These are phyloP conservation scores for Meloidogyne exigua DNA, from an alignment of 1,140 invertebrate species.

Conservation along the genomic window DNA sequence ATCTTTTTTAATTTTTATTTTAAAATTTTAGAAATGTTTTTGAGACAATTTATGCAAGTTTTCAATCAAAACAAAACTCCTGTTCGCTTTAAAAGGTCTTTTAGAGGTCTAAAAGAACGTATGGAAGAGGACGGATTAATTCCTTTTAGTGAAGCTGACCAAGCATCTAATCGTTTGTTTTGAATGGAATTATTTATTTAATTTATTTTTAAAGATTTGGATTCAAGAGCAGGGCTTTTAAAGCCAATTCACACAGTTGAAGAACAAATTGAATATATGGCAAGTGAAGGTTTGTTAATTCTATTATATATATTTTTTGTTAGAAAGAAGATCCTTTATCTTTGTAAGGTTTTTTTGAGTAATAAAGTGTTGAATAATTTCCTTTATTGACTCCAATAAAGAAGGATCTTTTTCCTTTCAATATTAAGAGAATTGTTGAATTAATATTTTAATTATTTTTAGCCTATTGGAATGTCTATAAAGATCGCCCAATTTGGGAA, in stretches of 20 bases:
- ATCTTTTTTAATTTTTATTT: too few species aligned
- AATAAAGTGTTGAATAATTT: too few species aligned
- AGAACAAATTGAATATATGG: conserved; percentile 59
- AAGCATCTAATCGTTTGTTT: conserved; percentile 51
- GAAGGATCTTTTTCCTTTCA: too few species aligned
- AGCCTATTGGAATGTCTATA: conserved; percentile 57
- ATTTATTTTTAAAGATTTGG: conserved; percentile 22
- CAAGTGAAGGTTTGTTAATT: conserved; percentile 50
- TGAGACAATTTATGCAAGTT: not conserved
- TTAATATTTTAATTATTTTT: conserved; percentile 34
- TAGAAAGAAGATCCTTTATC: too few species aligned
- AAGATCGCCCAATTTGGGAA: conserved; percentile 53
- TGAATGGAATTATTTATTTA: too few species aligned
- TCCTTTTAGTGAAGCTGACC: conserved; percentile 6
- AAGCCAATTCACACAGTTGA: conserved; percentile 60
- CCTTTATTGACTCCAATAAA: too few species aligned
- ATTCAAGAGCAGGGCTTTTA: conserved; percentile 56
- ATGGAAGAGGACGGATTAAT: not conserved
- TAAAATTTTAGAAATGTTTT: not conserved
- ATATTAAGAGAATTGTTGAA: too few species aligned
- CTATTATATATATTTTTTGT: too few species aligned
- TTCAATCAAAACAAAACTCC: not conserved
- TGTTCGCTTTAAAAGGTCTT: conserved; percentile 14
- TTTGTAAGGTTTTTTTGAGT: too few species aligned
- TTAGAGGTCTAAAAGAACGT: not conserved